These are phyloP conservation scores for Apostichopus japonicus DNA, from an alignment of 35 echinoderm and acorn worm species.

Conservation along the genomic window DNA sequence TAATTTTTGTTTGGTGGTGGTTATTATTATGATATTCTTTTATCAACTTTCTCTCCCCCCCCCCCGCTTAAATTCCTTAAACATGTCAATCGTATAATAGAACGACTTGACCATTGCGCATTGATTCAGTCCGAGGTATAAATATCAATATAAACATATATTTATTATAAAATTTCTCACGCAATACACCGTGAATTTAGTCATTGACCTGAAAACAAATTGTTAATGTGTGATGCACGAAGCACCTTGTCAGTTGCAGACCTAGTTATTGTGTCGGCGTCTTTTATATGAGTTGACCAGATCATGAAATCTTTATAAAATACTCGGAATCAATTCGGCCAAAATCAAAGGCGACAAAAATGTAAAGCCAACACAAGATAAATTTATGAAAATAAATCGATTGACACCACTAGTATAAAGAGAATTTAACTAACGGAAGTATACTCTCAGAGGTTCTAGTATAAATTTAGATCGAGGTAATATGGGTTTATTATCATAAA, in stretches of 20 bases:
- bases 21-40: neutral
- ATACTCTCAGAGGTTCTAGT: too few relatives aligned
- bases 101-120: neutral
- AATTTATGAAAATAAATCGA: neutral
- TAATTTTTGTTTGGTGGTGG: too few relatives aligned
- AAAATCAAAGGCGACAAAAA: neutral
- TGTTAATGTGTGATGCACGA: too few relatives aligned
- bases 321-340: neutral
- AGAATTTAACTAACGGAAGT: too few relatives aligned
- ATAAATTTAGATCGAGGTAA: too few relatives aligned
- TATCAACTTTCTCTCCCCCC: neutral
- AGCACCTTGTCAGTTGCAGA: too few relatives aligned
- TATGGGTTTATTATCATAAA: too few relatives aligned
- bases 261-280: neutral
- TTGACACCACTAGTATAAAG: too few relatives aligned
- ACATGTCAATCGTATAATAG: neutral
- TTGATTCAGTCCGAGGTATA: neutral
- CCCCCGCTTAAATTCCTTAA: neutral
- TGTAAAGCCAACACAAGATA: neutral
- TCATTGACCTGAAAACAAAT: constrained; percentile 2
- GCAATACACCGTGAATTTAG: constrained; percentile 2
- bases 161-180: constrained; percentile 4
- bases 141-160: neutral
- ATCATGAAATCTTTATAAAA: neutral
- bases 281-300: neutral